A percentile compares a stretch with the other conserved stretches of the same genome.
phyloP scores from a whole-genome alignment of 2,113 vertebrate species.

The Hippolais icterina region DNA sequence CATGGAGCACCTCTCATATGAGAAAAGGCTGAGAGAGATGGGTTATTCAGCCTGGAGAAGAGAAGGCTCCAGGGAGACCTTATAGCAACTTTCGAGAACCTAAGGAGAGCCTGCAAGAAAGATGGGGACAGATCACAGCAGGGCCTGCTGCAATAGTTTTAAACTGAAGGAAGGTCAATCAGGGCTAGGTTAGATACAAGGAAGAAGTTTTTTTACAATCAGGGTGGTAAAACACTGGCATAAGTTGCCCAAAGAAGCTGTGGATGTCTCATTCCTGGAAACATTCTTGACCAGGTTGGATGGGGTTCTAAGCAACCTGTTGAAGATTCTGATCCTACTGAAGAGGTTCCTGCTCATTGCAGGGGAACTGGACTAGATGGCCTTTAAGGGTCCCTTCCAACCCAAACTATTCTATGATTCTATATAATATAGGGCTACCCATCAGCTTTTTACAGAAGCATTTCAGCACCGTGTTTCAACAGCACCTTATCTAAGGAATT shows the following conservation, averaged over 20 bases:
- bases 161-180: neutral
- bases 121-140: neutral
- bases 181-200: neutral
- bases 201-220: neutral
- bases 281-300: neutral
- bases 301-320: neutral
- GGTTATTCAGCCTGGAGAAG: neutral
- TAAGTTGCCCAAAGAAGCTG: neutral
- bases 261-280: neutral
- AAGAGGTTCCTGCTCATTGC: neutral
- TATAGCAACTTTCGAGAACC: neutral
- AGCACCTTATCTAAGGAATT: neutral
- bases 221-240: neutral
- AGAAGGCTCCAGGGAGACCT: neutral
- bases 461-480: neutral
- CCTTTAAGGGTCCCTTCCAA: neutral
- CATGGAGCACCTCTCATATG: accelerated
- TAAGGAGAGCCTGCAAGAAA: neutral
- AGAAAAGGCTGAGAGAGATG: neutral
- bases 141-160: neutral
- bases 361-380: neutral
- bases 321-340: neutral
- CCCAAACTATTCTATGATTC: neutral
- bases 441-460: neutral
- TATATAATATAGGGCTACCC: neutral